phyloP scores from a whole-genome alignment of 2,113 vertebrate species.

The Cichladusa arquata region DNA sequence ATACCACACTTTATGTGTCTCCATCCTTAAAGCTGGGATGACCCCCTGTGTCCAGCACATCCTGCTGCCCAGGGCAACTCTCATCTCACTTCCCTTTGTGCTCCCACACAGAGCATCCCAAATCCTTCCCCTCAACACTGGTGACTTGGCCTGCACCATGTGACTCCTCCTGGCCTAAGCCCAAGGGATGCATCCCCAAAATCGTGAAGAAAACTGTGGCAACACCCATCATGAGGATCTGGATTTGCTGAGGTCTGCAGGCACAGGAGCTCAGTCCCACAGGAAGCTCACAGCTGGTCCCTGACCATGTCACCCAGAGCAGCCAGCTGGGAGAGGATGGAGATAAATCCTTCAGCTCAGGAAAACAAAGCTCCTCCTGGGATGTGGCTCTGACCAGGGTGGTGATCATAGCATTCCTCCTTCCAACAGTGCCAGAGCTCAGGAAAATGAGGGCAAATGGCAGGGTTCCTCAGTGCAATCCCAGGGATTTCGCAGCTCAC shows the following conservation, averaged over 20 bases:
- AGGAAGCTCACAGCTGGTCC: background rate
- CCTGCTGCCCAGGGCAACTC: background rate
- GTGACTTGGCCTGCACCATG: background rate
- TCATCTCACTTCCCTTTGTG: rapidly evolving
- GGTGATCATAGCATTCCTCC: background rate
- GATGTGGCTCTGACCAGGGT: rapidly evolving
- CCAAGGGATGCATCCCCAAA: background rate
- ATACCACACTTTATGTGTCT: rapidly evolving
- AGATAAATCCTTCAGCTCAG: background rate
- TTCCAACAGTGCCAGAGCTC: rapidly evolving
- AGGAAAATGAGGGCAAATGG: rapidly evolving
- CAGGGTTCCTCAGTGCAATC: background rate
- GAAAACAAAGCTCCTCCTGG: background rate
- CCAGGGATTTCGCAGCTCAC: background rate
- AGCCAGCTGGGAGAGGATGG: background rate
- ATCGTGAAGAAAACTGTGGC: background rate
- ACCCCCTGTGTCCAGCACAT: background rate
- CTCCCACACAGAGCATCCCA: rapidly evolving
- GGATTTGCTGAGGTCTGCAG: background rate
- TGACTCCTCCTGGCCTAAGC: background rate
- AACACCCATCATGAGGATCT: background rate
- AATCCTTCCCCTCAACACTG: background rate
- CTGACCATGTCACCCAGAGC: rapidly evolving
- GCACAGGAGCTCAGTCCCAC: rapidly evolving
- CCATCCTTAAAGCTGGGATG: background rate